These are phyloP conservation scores for Aspidiotus rigidus DNA, from an alignment of 2,888 invertebrate species.

Conservation along the genomic window DNA sequence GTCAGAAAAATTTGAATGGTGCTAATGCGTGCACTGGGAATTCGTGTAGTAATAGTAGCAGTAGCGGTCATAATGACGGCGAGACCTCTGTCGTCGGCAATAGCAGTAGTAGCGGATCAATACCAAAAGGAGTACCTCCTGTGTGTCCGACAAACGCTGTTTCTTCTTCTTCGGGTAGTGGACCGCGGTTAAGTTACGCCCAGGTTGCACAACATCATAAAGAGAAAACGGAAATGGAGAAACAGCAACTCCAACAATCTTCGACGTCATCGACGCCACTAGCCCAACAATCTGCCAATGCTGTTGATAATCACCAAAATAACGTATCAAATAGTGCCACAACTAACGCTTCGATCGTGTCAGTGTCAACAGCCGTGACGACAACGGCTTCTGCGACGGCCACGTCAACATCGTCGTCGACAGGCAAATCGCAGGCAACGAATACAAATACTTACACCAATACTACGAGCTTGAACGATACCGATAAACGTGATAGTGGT, in stretches of 20 bases:
- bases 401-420: neutral
- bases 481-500: conserved; percentile 15
- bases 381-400: conserved; percentile 17
- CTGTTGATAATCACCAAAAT: conserved; percentile 19
- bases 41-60: conserved; percentile 5
- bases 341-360: conserved; percentile 12
- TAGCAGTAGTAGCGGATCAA: conserved; percentile 3
- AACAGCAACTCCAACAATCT: conserved; percentile 40
- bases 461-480: conserved; percentile 27
- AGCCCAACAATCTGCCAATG: conserved; percentile 39
- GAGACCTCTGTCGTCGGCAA: conserved; percentile 1
- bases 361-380: neutral
- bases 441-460: conserved; percentile 17
- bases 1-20: conserved; percentile 17
- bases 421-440: conserved; percentile 1
- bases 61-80: conserved; percentile 4
- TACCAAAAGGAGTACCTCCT: conserved; percentile 31
- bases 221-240: conserved; percentile 42
- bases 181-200: conserved; percentile 52
- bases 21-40: neutral
- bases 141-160: conserved; percentile 15
- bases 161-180: conserved; percentile 26
- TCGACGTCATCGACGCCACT: conserved; percentile 44
- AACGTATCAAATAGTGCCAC: conserved; percentile 26
- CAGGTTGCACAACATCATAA: conserved; percentile 58